A percentile compares a stretch with the other conserved stretches of the same genome.
Conservation (phyloP, 2,113 vertebrate genomes). For the Aegithalos caudatus region DNA sequence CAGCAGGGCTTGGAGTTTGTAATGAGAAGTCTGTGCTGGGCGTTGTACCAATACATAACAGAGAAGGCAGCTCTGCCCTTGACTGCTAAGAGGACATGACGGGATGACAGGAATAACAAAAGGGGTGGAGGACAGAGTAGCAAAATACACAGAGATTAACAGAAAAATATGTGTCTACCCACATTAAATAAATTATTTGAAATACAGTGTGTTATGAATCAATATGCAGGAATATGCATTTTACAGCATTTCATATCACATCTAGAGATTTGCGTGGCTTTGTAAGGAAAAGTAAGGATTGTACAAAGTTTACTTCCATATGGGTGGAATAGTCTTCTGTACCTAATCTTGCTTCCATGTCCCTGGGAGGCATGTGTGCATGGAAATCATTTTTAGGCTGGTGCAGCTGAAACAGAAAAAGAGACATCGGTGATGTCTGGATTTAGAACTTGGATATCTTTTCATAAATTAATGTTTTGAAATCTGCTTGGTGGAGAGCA, state of each 20-base stretch:
- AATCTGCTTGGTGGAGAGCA: neutral
- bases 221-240: neutral
- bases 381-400: neutral
- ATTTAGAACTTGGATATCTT: neutral
- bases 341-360: neutral
- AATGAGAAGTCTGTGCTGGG: constrained; percentile 25
- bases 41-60: constrained; percentile 10
- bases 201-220: neutral
- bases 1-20: neutral
- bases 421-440: neutral
- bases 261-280: neutral
- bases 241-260: neutral
- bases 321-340: neutral
- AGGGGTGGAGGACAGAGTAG: constrained; percentile 17
- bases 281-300: neutral
- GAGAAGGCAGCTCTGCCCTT: constrained; percentile 16
- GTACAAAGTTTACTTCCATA: neutral
- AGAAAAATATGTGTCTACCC: neutral
- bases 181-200: neutral
- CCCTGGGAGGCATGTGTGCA: neutral
- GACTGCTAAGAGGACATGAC: neutral
- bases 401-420: neutral
- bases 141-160: neutral
- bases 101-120: neutral
- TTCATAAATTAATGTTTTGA: neutral